phyloP scores from a whole-genome alignment of 1,140 invertebrate genomes.

The Drosophila novamexicana region DNA sequence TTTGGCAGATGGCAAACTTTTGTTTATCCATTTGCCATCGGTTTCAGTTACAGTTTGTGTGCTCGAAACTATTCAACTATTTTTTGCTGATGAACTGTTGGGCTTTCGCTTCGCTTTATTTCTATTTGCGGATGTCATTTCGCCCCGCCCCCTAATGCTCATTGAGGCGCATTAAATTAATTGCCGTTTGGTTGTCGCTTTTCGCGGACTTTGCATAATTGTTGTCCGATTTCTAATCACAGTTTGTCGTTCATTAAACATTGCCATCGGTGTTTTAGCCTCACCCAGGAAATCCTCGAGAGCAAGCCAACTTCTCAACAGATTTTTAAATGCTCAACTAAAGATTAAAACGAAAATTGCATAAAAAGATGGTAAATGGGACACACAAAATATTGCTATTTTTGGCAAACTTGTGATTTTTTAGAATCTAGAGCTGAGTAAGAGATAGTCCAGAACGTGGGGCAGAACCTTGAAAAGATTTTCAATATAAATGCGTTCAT shows the following conservation, averaged over 20 bases:
- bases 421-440: too few relatives aligned
- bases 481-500: conserved; percentile 4
- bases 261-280: conserved; percentile 2
- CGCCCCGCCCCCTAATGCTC: not conserved
- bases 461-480: not conserved
- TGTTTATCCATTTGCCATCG: conserved; percentile 57
- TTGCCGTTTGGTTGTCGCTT: conserved; percentile 54
- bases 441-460: not conserved
- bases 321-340: too few relatives aligned
- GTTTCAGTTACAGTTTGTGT: conserved; percentile 46
- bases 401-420: too few relatives aligned
- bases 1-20: conserved; percentile 70
- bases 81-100: conserved; percentile 67
- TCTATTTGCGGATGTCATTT: conserved; percentile 28
- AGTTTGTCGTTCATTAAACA: conserved; percentile 25
- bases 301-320: not conserved
- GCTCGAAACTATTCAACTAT: conserved; percentile 60
- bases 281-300: not conserved
- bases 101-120: conserved; percentile 17
- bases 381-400: too few relatives aligned
- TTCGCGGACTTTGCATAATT: conserved; percentile 44
- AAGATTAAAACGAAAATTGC: too few relatives aligned
- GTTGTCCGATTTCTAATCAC: conserved; percentile 35
- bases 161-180: conserved; percentile 67
- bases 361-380: not conserved